A percentile compares a stretch with the other conserved stretches of the same genome.
These are phyloP conservation scores for Argyra leucocephala DNA, from an alignment of 2,888 invertebrate genomes.

Conservation along the genomic window DNA sequence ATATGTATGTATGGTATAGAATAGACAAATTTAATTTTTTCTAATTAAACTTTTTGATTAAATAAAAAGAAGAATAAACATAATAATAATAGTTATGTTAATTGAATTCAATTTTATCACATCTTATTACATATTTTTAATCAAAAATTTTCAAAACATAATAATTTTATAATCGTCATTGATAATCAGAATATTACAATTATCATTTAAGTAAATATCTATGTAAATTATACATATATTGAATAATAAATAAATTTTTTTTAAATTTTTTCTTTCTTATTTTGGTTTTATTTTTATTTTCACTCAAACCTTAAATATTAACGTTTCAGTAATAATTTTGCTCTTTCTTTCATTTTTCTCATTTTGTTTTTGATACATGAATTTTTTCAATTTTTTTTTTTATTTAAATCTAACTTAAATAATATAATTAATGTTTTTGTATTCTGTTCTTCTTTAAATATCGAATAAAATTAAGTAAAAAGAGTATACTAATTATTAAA, in stretches of 20 bases:
- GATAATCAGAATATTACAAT: not conserved
- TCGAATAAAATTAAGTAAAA: no score
- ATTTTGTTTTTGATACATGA: no score
- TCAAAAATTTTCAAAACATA: not conserved
- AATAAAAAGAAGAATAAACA: not conserved
- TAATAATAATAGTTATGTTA: not conserved
- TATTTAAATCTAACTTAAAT: no score
- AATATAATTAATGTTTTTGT: no score
- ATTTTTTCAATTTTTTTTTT: no score
- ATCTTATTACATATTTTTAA: not conserved
- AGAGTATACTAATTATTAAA: no score
- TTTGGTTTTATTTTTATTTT: no score
- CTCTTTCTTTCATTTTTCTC: not conserved
- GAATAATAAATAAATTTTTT: not conserved
- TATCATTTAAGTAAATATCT: slow-evolving; percentile 1
- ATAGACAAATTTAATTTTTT: no score
- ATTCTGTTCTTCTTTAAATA: no score
- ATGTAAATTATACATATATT: not conserved
- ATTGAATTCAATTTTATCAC: not conserved
- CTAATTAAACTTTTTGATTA: no score
- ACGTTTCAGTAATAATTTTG: not conserved
- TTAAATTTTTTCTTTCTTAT: not conserved
- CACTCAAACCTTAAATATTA: not conserved
- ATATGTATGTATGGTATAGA: no score
- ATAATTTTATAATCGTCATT: not conserved